Base-by-base conservation (phyloP, 2,113 vertebrate species). In the Myanophis thanlyinensis region DNA sequence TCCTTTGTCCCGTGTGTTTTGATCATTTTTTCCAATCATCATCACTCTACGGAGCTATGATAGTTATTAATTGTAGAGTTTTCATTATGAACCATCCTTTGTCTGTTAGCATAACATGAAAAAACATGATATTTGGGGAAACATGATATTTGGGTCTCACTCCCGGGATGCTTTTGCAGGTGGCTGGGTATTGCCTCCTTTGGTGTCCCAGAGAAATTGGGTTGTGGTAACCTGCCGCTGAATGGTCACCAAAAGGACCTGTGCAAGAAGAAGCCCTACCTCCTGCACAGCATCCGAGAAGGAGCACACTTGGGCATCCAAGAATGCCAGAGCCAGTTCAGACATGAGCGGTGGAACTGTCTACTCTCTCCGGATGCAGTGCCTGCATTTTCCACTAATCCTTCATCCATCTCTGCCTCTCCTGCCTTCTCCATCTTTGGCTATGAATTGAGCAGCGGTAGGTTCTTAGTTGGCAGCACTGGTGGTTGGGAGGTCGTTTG, bases 321-420 rank as follows among this genome's bases (percentile, higher is more conserved):
- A 27, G 99, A 99, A 97, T 99, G 99, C 96, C 97, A 98, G 93
- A 98, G 96, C 85, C 99, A 99, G 97, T 99, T 99, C 97, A 97
- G 97, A 90, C 98, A 99, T 93, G 99, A 99, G 96, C 96, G 99
- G 62, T 99, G 99, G 99, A 98, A 99, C 98, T 99, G 99, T 96
- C 97, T 97, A 27, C 95, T 93, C 1, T 90, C 93, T 15, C 93
- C 93, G 52, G 91, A 93, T 62, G 91, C 80, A 48, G 91, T 84
- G 6, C 10, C 73, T 92, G 35, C 15, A 7, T 13, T 59, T 59
- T 51, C 88, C 23, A 85, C 22, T 53, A 89, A 85, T 30, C 88
- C 88, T 59, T 89, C 53, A 91, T 23, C 86, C 91, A 49, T 95
- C 0, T 13, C 94, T 47, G 48, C 52, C 13, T 85, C 3, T 85